Evolutionary conservation across 2,888 invertebrate species (phyloP), one percentile per base, ranked within the genome.

Genomic region (Melinaea menophilus): DNA sequence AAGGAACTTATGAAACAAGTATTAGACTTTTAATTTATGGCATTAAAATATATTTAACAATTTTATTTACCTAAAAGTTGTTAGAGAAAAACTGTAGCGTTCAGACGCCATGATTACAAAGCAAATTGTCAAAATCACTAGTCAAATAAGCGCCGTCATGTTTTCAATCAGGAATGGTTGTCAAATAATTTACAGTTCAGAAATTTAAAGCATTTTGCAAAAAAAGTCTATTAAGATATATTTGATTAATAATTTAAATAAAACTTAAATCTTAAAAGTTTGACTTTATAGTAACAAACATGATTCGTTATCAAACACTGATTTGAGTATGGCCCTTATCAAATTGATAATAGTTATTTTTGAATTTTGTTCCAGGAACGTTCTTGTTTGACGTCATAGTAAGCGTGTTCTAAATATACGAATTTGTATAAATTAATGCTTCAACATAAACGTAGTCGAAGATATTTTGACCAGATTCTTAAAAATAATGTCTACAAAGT

Each of bases 81-180:
- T 99, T 72, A 99, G 92, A 61, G 98, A 99, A 91, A 99, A 99
- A 92, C 98, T 98, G 81, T 99, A 99, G 78, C 98, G 93, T 88
- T 98, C 98, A 59, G 97, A 96, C 90, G 97, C 95, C 97, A 97
- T 97, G 92, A 93, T 94, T 92, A 92, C 92, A 92, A 90, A 88
- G 92, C 92, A 86, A 72, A 72, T 73, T 77, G 75, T 75, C 75
- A 78, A 73, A 69, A 51, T 65, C 62, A 76, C 78, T 75, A 82
- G 83, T 79, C 82, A 82, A 82, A 78, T 72, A 77, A 60, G 72
- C 71, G 62, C 65, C 71, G 69, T 79, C 77, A 84, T 80, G 75
- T 79, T 84, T 78, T 71, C 69, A 75, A 48, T 72, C 41, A n/a
- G 48, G 37, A 60, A 55, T 31, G 51, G 31, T 31, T 51, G 51